Evolutionary conservation across 2,888 invertebrate genomes (phyloP).

Genomic region (Amphimallon solstitiale): DNA sequence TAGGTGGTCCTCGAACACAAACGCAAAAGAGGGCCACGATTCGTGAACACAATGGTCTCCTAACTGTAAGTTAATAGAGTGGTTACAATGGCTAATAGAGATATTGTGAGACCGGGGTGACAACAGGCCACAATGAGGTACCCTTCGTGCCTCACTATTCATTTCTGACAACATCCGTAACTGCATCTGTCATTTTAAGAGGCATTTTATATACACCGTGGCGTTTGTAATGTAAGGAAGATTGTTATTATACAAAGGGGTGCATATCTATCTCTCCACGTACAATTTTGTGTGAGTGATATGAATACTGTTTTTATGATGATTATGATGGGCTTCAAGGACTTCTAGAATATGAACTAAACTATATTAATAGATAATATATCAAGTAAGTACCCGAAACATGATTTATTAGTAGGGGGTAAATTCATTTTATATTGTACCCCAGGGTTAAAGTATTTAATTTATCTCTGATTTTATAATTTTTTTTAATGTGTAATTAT

Average conservation of each 20-base stretch:
- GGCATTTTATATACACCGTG: slow-evolving; percentile 19
- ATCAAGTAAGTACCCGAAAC: too few species aligned
- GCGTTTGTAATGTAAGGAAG: not conserved
- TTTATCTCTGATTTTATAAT: too few species aligned
- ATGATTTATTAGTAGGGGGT: too few species aligned
- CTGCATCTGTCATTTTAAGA: slow-evolving; percentile 41
- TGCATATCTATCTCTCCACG: not conserved
- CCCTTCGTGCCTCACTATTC: slow-evolving; percentile 44
- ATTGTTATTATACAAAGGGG: slow-evolving; percentile 20
- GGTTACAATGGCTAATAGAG: slow-evolving; percentile 60
- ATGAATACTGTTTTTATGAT: too few species aligned
- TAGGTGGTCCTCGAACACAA: not conserved
- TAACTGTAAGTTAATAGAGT: slow-evolving; percentile 63
- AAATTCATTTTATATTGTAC: too few species aligned
- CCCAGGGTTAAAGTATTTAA: too few species aligned
- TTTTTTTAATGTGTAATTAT: slow-evolving; percentile 14
- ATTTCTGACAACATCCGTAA: slow-evolving; percentile 44
- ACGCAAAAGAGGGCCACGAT: slow-evolving; percentile 10
- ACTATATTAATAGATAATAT: too few species aligned
- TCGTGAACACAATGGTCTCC: slow-evolving; percentile 44
- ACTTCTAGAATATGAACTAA: too few species aligned
- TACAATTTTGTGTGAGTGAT: too few species aligned
- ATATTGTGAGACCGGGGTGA: slow-evolving; percentile 57
- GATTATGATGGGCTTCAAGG: too few species aligned
- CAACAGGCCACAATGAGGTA: slow-evolving; percentile 40